Evolutionary conservation across 1,140 invertebrate species (phyloP), one percentile per base, ranked within the genome.

Genomic region (Drosophila grimshawi): DNA sequence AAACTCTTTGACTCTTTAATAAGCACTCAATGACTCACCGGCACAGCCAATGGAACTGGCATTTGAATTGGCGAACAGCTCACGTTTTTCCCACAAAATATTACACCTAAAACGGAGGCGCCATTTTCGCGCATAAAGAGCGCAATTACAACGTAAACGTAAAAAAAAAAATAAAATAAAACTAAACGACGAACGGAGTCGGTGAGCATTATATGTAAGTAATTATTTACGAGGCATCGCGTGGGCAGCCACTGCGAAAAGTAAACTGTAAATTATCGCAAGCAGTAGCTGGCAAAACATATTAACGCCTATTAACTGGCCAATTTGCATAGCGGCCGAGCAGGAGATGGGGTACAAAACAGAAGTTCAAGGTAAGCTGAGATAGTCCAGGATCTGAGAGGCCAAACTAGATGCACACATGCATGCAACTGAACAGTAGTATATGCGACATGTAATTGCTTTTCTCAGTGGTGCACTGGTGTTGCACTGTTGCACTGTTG

Each of bases 361-460:
- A 11, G 62, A 67, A 75, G 83, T 83, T 88, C 83, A 86, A 86
- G 82, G 82, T 80, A 83, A 86, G 5, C 68, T 49, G 71, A 88
- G 71, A 68, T 41, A 48, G 45, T 41, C 30, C 33, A 6, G 48
- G 32, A 70, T 29, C 51, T 46, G 49, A 37, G 35, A 52, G 29
- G 56, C 4, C 27, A 39, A 46, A 10, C 46, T 32, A 63, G 65
- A 52, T 57, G 19, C 19, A 19, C 19, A 68, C 27, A 52, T 60
- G 41, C 53, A 29, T 67, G 35, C 48, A 60, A 63, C 55, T 43
- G 80, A 35, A 30, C 57, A 46, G 41, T 52, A 68, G 49, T 57
- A 57, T 53, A 59, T 85, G 72, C 59, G 61, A 51, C 67, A 48
- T 77, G 71, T 86, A 86, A 86, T 86, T 86, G 80, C 80, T 77